Base-by-base conservation (phyloP, 2,888 invertebrate genomes). In the Galeruca laticollis region DNA sequence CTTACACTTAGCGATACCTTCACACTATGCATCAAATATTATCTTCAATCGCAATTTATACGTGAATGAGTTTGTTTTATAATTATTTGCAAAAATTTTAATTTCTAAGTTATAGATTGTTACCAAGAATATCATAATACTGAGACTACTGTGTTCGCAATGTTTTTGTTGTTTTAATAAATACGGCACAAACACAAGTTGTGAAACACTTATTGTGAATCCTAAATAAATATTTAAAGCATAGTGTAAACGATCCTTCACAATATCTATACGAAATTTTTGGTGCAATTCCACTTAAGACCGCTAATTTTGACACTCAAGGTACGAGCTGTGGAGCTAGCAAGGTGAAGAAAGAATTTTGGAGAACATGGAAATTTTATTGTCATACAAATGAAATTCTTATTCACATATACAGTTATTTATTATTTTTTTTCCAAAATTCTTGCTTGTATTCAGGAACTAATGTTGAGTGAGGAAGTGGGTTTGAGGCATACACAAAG, bases 321-420 rank as follows among this genome's bases (percentile, higher is more conserved):
- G 82, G 82, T 82, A 82, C 82, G 82, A 83, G 83, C 83, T 81
- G 76, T 79, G 82, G 82, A 82, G 82, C 82, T 82, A 83, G 83
- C 83, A 81, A 77, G 69, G 62, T 70, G 57, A 64, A 60, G 66
- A 59, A 68, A 63, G 33, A 71, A 60, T 64, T 64, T 64, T 60
- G 71, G 63, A 67, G 33, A 52, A 51, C 10, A 74, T 75, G 76
- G 74, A 76, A 77, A 66, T 76, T 71, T 75, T 73, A 26, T 54
- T 20, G 18, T 20, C 4, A 26, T 21, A 0, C 2, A 11, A 20
- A 8, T n/a, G 10, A 10, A 51, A 20, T 51, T 10, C 11, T 4
- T 31, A 8, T 31, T 31, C 31, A 31, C 5, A 11, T 31, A n/a
- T n/a, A n/a, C 15, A n/a, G 6, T 54, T 33, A 31, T 33, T 4